Percentiles rank a stretch among this genome's conserved stretches.
These are phyloP conservation scores for Hoplias malabaricus DNA, from an alignment of 2,113 vertebrate genomes.

Conservation along the genomic window DNA sequence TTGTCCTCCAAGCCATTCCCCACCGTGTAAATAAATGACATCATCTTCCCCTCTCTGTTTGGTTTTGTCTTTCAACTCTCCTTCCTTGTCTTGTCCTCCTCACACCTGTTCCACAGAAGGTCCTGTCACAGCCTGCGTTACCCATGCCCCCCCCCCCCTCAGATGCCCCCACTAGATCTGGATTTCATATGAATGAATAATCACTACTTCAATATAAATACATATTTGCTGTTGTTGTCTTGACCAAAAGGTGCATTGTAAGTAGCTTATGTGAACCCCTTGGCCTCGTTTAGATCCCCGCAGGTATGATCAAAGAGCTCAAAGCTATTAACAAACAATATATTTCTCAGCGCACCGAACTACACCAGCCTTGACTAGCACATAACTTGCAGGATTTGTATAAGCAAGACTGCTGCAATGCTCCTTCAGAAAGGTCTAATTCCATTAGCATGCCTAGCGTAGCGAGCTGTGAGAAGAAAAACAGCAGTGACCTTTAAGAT, in stretches of 20 bases:
- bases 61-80: conserved; percentile 15
- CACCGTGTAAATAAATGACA: neutral
- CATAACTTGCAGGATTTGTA: conserved; percentile 3
- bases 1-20: conserved; percentile 10
- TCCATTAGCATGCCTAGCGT: conserved; percentile 39
- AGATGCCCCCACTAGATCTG: no score
- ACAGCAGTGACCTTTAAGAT: conserved; percentile 41
- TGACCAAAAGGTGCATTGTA: no score
- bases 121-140: neutral
- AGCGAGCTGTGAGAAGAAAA: conserved; percentile 28
- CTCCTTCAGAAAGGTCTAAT: conserved; percentile 16
- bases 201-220: no score
- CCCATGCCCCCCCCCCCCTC: neutral
- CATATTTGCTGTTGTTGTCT: no score
- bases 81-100: neutral
- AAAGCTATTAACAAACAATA: neutral
- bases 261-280: no score
- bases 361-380: neutral
- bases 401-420: neutral
- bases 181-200: no score
- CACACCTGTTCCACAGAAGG: conserved; percentile 53
- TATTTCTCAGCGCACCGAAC: neutral
- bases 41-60: neutral
- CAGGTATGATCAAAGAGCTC: no score
- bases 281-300: no score